Evolutionary conservation across 2,113 vertebrate species (phyloP).

Genomic region (Aviceda subcristata): DNA sequence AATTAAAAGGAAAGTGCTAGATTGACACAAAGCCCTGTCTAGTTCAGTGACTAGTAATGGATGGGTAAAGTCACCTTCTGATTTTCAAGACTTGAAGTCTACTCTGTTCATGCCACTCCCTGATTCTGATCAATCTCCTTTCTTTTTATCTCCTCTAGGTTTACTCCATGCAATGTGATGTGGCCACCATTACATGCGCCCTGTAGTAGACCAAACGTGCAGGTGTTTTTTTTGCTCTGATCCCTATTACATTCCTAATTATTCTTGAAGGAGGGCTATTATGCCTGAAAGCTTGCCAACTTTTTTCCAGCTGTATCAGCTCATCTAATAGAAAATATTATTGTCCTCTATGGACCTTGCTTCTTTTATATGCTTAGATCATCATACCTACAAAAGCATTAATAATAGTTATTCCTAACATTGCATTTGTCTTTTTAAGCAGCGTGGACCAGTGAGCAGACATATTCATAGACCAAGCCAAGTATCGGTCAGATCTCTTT

Average conservation of each 20-base stretch:
- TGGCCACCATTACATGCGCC: neutral
- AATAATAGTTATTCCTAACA: neutral
- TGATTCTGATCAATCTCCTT: neutral
- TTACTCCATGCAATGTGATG: neutral
- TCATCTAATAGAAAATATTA: neutral
- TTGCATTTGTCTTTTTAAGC: neutral
- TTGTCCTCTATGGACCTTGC: neutral
- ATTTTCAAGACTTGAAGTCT: neutral
- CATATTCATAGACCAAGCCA: neutral
- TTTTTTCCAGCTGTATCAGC: neutral
- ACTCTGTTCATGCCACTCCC: neutral
- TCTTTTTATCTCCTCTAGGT: neutral
- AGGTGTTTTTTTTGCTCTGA: neutral
- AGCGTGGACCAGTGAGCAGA: neutral
- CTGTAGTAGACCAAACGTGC: neutral
- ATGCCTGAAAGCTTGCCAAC: neutral
- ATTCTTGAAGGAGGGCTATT: neutral
- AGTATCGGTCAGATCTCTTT: neutral
- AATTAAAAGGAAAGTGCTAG: neutral
- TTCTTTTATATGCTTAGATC: neutral
- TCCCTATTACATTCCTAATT: neutral
- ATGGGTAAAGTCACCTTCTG: neutral
- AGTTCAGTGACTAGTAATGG: neutral
- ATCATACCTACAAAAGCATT: neutral
- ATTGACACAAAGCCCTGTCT: neutral